phyloP scores from a whole-genome alignment of 2,888 invertebrate genomes.

The Drosophila merina region DNA sequence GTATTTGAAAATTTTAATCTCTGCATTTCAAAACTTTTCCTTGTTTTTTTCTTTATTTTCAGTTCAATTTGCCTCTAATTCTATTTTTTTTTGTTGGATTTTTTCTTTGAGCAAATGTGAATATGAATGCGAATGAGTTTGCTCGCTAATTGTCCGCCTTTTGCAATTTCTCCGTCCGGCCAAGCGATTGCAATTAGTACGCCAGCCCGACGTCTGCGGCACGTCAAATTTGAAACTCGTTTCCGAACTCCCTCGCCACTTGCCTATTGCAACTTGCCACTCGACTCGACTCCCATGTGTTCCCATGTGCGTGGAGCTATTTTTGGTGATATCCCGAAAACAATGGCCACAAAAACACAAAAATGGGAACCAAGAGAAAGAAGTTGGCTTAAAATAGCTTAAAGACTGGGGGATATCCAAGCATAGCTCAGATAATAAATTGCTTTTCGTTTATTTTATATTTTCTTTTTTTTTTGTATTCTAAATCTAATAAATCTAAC shows the following conservation, averaged over 20 bases:
- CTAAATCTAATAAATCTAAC: no score
- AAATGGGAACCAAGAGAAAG: neutral
- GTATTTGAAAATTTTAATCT: constrained; percentile 33
- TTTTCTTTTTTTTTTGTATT: no score
- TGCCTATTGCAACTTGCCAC: no score
- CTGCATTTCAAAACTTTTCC: constrained; percentile 59
- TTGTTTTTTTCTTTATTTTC: constrained; percentile 16
- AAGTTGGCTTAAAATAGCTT: constrained; percentile 1
- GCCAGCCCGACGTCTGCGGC: constrained; percentile 46
- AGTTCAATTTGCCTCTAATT: constrained; percentile 8
- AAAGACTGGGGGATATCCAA: neutral
- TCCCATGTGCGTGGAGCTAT: constrained; percentile 55
- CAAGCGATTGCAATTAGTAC: constrained; percentile 44
- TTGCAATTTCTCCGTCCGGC: constrained; percentile 37
- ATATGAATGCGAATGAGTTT: constrained; percentile 32
- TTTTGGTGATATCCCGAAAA: constrained; percentile 38
- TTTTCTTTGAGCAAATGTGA: constrained; percentile 23
- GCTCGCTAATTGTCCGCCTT: constrained; percentile 43
- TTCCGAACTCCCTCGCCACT: neutral
- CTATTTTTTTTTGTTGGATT: constrained; percentile 5
- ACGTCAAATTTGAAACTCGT: constrained; percentile 37
- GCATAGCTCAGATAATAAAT: neutral
- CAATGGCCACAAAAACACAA: constrained; percentile 44
- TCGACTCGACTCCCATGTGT: neutral
- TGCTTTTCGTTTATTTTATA: no score